Base-by-base conservation (phyloP, 2,797 vertebrate species). In the Tokudaia tokunoshimensis region DNA sequence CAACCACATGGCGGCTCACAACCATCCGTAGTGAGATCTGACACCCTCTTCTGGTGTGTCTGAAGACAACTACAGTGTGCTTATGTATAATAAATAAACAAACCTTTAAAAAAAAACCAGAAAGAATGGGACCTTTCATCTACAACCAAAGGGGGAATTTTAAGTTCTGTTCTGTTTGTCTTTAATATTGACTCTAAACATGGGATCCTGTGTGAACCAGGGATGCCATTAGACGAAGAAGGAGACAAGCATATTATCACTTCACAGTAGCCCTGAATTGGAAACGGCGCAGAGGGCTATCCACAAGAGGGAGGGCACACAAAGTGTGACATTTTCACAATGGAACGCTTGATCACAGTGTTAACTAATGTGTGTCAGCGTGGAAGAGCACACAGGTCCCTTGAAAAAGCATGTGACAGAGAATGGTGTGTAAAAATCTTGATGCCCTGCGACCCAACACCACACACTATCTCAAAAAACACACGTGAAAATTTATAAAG, bases 341-440 rank as follows among this genome's bases (percentile, higher is more conserved):
- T 0, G 10, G 78, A 52, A 34, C 37, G 10, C 37, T 15, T n/a
- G 3, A 11, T 52, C 11, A 15, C 15, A 9, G 44, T 6, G n/a
- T 50, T 50, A 47, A 59, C 50, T 11, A 47, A n/a, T 3, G 24
- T 37, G 57, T 55, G 2, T 52, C 24, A 2, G 19, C 34, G 4
- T 7, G 9, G 29, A 31, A 2, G 34, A 75, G 8, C 6, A 74
- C 20, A 14, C 1, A 55, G 7, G 0, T 14, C 1, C 22, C 70
- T 19, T 24, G 14, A 41, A 84, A 90, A 55, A 41, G 24, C 0
- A 6, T 50, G 61, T 57, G 37, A 4, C 24, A 50, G 86, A 84
- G 37, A 61, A 29, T 13, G n/a, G 8, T 3, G 15, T 9, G 22
- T 8, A 20, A 50, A 78, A 85, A 63, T 26, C 11, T 70, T 61